Conservation (phyloP, 2,113 vertebrate genomes). For the Menura novaehollandiae region DNA sequence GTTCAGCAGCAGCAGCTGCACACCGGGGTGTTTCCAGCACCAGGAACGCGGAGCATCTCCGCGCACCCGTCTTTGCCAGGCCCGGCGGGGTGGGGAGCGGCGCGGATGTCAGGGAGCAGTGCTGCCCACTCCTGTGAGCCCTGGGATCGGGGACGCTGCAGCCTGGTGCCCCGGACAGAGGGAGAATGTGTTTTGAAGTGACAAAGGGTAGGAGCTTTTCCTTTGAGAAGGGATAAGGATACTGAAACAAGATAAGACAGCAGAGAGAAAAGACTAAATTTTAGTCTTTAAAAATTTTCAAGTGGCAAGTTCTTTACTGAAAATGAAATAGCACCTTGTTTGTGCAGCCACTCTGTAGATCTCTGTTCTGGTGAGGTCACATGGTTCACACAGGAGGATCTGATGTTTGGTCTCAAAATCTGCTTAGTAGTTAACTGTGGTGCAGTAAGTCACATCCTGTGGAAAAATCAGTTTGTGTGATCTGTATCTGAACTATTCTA, state of each 20-base stretch:
- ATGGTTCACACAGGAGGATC: background rate
- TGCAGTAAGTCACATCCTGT: background rate
- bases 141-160: too few species aligned
- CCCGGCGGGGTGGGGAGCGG: background rate
- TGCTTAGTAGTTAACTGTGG: background rate
- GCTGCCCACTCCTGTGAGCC: background rate
- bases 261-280: background rate
- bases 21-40: background rate
- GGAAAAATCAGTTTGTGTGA: background rate
- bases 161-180: fast-evolving
- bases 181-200: background rate
- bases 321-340: background rate
- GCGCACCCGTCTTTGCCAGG: too few species aligned
- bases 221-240: background rate
- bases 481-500: background rate
- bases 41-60: background rate
- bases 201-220: background rate
- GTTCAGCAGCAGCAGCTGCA: background rate
- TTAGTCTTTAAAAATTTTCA: fast-evolving
- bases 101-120: background rate
- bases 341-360: background rate
- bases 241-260: background rate
- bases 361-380: background rate
- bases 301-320: background rate
- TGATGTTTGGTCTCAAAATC: background rate